These are phyloP conservation scores for Drosophila niveifrons DNA, from an alignment of 2,888 invertebrate species.

Conservation along the genomic window DNA sequence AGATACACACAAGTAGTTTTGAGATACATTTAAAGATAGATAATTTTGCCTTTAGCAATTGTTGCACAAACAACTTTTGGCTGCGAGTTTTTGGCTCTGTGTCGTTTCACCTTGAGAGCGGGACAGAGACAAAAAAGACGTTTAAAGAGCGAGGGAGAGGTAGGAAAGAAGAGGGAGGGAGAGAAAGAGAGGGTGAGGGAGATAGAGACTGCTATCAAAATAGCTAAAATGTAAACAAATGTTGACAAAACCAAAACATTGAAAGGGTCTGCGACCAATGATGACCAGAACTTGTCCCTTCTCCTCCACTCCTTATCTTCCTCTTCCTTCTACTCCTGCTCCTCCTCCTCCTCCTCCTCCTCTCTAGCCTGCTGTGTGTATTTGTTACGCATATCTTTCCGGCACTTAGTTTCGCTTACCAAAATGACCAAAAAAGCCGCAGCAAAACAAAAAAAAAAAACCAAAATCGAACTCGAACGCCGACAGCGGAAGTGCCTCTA, in stretches of 20 bases:
- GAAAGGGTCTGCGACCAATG: constrained; percentile 16
- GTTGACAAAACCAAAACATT: constrained; percentile 56
- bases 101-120: constrained; percentile 45
- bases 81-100: constrained; percentile 30
- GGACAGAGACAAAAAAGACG: constrained; percentile 4
- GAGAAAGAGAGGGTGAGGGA: not conserved
- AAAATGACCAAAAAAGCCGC: constrained; percentile 68
- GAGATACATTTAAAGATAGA: constrained; percentile 39
- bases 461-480: constrained; percentile 20
- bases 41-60: constrained; percentile 41
- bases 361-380: constrained; percentile 6
- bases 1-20: constrained; percentile 7
- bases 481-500: constrained; percentile 75
- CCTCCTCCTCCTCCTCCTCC: not conserved
- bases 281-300: constrained; percentile 10
- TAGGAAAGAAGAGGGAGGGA: not conserved
- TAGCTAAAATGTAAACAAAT: constrained; percentile 57
- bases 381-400: constrained; percentile 74
- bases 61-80: constrained; percentile 65
- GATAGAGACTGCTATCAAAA: not conserved
- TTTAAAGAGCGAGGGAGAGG: not conserved
- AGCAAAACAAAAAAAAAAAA: constrained; percentile 10
- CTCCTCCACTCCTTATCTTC: not conserved
- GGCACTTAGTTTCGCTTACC: constrained; percentile 71
- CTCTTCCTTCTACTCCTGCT: not conserved